Conservation (phyloP, 2,888 invertebrate genomes). For the Tipula confusa region DNA sequence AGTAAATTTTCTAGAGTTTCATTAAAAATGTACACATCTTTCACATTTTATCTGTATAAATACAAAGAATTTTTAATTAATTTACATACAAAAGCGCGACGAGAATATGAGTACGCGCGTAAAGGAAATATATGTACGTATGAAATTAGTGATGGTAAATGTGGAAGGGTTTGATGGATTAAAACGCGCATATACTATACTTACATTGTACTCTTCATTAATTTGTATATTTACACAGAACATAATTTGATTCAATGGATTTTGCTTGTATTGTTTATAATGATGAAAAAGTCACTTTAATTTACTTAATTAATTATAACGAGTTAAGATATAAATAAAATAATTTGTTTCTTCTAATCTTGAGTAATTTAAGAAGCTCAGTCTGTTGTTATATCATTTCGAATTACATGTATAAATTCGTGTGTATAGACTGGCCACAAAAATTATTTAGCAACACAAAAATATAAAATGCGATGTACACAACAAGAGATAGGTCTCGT, state of each 20-base stretch:
- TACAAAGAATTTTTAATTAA: conserved; percentile 3
- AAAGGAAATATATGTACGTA: neutral
- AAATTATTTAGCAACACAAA: too few relatives aligned
- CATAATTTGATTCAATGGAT: conserved; percentile 3
- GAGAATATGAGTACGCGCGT: neutral
- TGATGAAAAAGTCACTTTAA: neutral
- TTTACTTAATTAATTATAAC: neutral
- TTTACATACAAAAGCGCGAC: neutral
- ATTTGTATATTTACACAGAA: neutral
- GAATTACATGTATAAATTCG: neutral
- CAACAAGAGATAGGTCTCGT: neutral
- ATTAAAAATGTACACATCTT: neutral
- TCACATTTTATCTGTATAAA: neutral
- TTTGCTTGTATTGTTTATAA: neutral
- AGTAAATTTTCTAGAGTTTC: neutral
- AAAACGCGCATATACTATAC: neutral
- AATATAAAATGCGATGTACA: neutral
- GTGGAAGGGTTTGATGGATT: neutral
- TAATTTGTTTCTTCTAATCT: neutral
- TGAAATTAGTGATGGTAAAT: neutral
- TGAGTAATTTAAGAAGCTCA: neutral
- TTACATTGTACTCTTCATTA: neutral
- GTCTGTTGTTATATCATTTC: neutral
- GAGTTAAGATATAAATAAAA: neutral
- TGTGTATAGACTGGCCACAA: neutral